These are phyloP conservation scores for Drosophila kanapiae DNA, from an alignment of 1,140 invertebrate species.

Conservation along the genomic window DNA sequence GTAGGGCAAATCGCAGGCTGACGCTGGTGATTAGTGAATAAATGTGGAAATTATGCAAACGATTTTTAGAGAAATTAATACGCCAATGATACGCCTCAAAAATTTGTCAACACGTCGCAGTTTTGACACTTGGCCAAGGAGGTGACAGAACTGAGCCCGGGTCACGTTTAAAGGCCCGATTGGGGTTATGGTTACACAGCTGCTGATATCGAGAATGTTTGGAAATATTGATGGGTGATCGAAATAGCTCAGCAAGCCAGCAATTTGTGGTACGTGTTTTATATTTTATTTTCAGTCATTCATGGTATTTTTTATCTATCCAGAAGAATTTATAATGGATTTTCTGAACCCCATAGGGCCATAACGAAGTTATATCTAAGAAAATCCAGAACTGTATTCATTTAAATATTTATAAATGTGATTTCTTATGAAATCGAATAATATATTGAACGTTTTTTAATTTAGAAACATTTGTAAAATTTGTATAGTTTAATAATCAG, in stretches of 20 bases:
- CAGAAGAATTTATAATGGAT: background rate
- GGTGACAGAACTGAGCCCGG: constrained; percentile 51
- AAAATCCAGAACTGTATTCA: background rate
- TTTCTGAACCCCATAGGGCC: too few relatives aligned
- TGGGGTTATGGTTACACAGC: constrained; percentile 24
- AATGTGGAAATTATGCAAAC: constrained; percentile 78
- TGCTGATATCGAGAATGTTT: constrained; percentile 7
- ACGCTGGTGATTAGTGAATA: constrained; percentile 74
- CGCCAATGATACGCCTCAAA: constrained; percentile 52
- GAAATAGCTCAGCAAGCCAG: constrained; percentile 5
- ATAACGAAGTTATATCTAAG: background rate
- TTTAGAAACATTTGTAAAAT: too few relatives aligned
- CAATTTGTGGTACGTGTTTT: background rate
- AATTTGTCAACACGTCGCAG: constrained; percentile 67
- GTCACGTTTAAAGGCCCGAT: constrained; percentile 41
- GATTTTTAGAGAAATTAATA: constrained; percentile 54
- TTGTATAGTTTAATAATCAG: too few relatives aligned
- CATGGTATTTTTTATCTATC: background rate
- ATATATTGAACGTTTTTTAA: too few relatives aligned
- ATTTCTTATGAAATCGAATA: background rate
- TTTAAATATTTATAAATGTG: background rate
- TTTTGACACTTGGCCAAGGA: constrained; percentile 63
- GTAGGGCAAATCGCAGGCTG: constrained; percentile 46
- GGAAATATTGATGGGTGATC: background rate
- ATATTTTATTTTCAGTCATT: background rate